These are phyloP conservation scores for Limnephilus auricula DNA, from an alignment of 2,888 invertebrate species.

Conservation along the genomic window DNA sequence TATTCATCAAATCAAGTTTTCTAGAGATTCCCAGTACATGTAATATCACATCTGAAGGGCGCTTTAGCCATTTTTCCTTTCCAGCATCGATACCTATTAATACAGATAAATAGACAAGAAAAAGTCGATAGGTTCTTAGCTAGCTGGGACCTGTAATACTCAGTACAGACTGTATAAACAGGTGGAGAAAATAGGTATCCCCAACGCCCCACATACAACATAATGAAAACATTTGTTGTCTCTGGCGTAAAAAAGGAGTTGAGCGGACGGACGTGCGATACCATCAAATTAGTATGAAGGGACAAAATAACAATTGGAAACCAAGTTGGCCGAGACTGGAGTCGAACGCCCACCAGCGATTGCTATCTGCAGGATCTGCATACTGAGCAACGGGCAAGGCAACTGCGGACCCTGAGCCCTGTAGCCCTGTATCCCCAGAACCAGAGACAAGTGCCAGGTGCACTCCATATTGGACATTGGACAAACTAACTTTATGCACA, in stretches of 20 bases:
- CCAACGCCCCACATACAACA: slow-evolving; percentile 8
- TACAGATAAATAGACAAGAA: too few relatives aligned
- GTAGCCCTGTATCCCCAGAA: background rate
- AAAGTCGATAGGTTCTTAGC: too few relatives aligned
- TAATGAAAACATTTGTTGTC: slow-evolving; percentile 63
- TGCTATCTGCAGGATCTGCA: slow-evolving; percentile 51
- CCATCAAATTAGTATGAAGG: slow-evolving; percentile 65
- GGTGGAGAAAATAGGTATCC: background rate
- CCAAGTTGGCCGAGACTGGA: slow-evolving; percentile 50
- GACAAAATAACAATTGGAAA: slow-evolving; percentile 65
- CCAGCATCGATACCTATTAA: too few relatives aligned
- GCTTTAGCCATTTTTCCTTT: too few relatives aligned
- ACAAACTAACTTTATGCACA: background rate
- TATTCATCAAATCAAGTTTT: too few relatives aligned
- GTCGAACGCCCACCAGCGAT: slow-evolving; percentile 56
- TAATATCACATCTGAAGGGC: too few relatives aligned
- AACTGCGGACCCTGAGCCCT: background rate
- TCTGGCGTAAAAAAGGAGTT: slow-evolving; percentile 52
- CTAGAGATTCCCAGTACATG: too few relatives aligned
- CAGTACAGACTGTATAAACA: background rate
- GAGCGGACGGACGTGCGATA: slow-evolving; percentile 60
- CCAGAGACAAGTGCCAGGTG: background rate
- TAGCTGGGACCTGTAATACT: background rate
- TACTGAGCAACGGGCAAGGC: slow-evolving; percentile 30
- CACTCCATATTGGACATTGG: slow-evolving; percentile 10